A percentile compares a stretch with the other conserved stretches of the same genome.
Conservation (phyloP, 2,113 vertebrate species). For the Galemys pyrenaicus region DNA sequence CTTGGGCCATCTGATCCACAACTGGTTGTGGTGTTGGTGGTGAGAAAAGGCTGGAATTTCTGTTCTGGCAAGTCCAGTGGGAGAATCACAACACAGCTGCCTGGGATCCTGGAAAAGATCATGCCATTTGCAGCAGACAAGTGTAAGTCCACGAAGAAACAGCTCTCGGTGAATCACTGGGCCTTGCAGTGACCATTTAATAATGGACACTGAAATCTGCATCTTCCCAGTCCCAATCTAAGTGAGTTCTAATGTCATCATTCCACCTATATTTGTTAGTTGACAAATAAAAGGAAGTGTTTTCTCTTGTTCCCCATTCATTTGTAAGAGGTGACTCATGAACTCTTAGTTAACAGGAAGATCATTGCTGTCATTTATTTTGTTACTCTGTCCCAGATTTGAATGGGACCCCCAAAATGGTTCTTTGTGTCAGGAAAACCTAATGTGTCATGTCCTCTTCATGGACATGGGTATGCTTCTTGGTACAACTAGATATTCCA, state of each 20-base stretch:
- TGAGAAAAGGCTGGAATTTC: background rate
- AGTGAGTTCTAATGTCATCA: background rate
- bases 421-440: background rate
- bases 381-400: background rate
- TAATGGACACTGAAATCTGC: background rate
- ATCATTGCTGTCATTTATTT: background rate
- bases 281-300: background rate
- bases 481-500: background rate
- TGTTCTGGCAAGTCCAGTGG: background rate
- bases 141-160: background rate
- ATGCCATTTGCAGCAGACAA: background rate
- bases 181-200: background rate
- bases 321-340: background rate
- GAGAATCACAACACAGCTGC: background rate
- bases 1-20: background rate
- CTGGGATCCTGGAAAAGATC: background rate
- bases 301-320: background rate
- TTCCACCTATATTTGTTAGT: background rate
- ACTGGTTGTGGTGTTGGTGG: background rate
- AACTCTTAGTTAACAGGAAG: constrained; percentile 25
- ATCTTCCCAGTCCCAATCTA: background rate
- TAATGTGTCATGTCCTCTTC: background rate
- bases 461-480: too few relatives aligned
- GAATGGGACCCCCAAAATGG: background rate
- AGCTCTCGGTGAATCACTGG: background rate